Evolutionary conservation across 2,113 vertebrate species (phyloP).

Genomic region (Pseudolaguvia tuberculata): DNA sequence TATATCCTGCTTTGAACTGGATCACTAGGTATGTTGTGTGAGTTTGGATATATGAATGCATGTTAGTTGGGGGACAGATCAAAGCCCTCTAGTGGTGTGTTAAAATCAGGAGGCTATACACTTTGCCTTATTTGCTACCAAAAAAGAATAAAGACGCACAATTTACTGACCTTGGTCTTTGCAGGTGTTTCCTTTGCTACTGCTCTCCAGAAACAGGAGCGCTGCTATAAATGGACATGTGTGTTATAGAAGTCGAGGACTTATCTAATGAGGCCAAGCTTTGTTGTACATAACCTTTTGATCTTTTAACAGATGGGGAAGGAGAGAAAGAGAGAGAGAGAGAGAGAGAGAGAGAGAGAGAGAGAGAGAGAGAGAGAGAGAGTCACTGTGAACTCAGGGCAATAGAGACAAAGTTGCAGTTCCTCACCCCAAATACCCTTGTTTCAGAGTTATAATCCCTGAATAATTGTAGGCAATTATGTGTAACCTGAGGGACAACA

Average conservation of each 20-base stretch:
- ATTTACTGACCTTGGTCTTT: constrained; percentile 51
- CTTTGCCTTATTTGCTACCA: constrained; percentile 68
- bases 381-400: not conserved
- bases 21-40: constrained; percentile 60
- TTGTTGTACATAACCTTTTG: constrained; percentile 68
- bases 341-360: constrained; percentile 27
- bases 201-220: not conserved
- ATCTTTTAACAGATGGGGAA: constrained; percentile 54
- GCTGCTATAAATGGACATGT: not conserved
- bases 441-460: no score
- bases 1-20: constrained; percentile 84
- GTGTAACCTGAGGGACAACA: no score
- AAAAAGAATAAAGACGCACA: constrained; percentile 64
- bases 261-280: constrained; percentile 52
- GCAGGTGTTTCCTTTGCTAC: constrained; percentile 57
- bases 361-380: not conserved
- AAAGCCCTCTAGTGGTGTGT: constrained; percentile 77
- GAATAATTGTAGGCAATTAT: no score
- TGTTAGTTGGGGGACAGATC: constrained; percentile 63
- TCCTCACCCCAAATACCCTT: no score
- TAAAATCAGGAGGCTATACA: constrained; percentile 67
- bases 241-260: constrained; percentile 24
- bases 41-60: not conserved
- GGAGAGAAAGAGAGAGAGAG: constrained; percentile 6
- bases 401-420: no score